A percentile compares a stretch with the other conserved stretches of the same genome.
Conservation (phyloP, 1,140 invertebrate genomes). For the Cepaea nemoralis region DNA sequence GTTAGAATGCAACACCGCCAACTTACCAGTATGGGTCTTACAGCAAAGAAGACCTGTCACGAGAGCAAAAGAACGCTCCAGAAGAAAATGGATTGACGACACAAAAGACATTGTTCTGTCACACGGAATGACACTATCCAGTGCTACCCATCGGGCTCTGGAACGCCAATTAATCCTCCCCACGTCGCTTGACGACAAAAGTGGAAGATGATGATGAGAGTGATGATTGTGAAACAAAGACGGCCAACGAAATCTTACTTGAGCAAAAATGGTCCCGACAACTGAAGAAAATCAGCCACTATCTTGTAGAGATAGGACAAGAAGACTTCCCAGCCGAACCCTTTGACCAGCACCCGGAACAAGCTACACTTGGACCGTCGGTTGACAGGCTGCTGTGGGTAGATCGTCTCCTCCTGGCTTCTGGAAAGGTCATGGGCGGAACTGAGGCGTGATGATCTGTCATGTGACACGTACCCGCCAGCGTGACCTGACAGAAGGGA, state of each 20-base stretch:
- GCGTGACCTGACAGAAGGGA: conserved; percentile 26
- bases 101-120: too few species aligned
- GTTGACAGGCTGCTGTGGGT: background rate
- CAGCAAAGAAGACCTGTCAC: background rate
- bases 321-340: conserved; percentile 44
- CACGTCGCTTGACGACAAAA: too few species aligned
- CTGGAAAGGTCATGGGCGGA: background rate
- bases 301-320: conserved; percentile 51
- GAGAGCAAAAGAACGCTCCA: too few species aligned
- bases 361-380: conserved; percentile 32
- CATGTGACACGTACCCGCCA: background rate
- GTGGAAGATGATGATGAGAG: too few species aligned
- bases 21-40: too few species aligned
- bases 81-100: too few species aligned
- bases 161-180: too few species aligned
- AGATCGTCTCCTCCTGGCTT: background rate
- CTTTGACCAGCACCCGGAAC: conserved; percentile 44
- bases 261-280: conserved; percentile 51
- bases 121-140: too few species aligned
- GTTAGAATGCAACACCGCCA: too few species aligned
- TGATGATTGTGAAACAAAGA: too few species aligned
- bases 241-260: too few species aligned
- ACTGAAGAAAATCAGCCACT: conserved; percentile 54
- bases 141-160: too few species aligned
- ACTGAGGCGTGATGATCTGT: background rate